Conservation (phyloP, 1,140 invertebrate species). For the Octopus sinensis region DNA sequence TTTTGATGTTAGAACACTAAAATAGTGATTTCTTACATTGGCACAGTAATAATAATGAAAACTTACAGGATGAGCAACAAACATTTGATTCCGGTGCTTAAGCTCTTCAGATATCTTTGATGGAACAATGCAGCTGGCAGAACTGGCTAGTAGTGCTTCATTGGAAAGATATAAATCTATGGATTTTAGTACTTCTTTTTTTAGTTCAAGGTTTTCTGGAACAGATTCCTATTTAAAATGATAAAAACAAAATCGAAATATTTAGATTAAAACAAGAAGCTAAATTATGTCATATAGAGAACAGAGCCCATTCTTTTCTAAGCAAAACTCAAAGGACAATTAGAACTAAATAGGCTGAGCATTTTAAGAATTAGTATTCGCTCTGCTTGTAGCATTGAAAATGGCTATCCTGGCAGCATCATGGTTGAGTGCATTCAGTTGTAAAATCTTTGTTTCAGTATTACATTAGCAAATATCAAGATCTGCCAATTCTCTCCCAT, state of each 20-base stretch:
- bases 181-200: slow-evolving; percentile 75
- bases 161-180: slow-evolving; percentile 71
- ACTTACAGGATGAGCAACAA: slow-evolving; percentile 83
- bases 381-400: too few species aligned
- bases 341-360: too few species aligned
- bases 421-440: too few species aligned
- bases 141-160: slow-evolving; percentile 72
- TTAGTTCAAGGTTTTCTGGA: slow-evolving; percentile 80
- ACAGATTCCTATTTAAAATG: slow-evolving; percentile 65
- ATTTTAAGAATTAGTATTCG: too few species aligned
- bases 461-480: too few species aligned
- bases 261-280: background rate
- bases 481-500: too few species aligned
- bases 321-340: too few species aligned
- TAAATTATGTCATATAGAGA: background rate
- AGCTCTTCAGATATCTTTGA: slow-evolving; percentile 78
- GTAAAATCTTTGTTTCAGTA: too few species aligned
- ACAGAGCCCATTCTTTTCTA: background rate
- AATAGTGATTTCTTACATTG: too few species aligned
- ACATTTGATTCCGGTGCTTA: slow-evolving; percentile 71
- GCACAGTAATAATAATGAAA: too few species aligned
- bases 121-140: slow-evolving; percentile 84
- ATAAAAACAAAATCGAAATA: background rate
- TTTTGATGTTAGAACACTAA: too few species aligned
- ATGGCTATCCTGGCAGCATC: too few species aligned